Evolutionary conservation across 2,888 invertebrate genomes (phyloP).

Genomic region (Sarcophaga subvicina): DNA sequence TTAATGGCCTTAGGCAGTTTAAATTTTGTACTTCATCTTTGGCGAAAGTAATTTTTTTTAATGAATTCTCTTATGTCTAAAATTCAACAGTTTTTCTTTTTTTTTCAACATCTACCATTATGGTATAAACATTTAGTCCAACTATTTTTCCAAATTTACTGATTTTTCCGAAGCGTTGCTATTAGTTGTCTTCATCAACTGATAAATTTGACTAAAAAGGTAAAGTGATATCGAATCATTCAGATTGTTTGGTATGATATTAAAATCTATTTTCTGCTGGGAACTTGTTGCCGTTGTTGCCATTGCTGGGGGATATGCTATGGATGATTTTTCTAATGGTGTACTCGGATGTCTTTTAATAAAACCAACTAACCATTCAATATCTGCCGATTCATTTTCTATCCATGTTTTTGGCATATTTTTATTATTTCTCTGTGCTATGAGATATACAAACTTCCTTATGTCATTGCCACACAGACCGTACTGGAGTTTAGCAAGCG

Average conservation of each 20-base stretch:
- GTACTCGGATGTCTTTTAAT: conserved; percentile 51
- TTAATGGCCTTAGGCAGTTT: conserved; percentile 8
- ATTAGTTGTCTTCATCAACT: conserved; percentile 47
- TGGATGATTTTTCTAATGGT: conserved; percentile 11
- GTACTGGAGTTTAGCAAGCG: conserved; percentile 55
- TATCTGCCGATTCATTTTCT: conserved; percentile 44
- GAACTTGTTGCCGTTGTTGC: neutral
- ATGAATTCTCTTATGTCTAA: conserved; percentile 1
- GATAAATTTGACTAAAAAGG: conserved; percentile 62
- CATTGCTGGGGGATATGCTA: neutral
- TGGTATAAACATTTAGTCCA: neutral
- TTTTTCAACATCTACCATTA: neutral
- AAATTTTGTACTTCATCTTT: conserved; percentile 20
- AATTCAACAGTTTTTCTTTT: neutral
- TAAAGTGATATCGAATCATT: conserved; percentile 53
- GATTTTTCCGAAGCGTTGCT: neutral
- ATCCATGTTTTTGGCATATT: conserved; percentile 46
- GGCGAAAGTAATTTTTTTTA: conserved; percentile 4
- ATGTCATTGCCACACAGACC: conserved; percentile 45
- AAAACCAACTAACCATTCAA: conserved; percentile 47
- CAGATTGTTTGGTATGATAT: conserved; percentile 51
- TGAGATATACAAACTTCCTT: conserved; percentile 59
- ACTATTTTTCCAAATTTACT: neutral
- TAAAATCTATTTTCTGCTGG: conserved; percentile 43
- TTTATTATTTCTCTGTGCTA: conserved; percentile 60